Percentiles rank a stretch among this genome's conserved stretches.
These are phyloP conservation scores for Lobophora halterata DNA, from an alignment of 2,888 invertebrate species.

Conservation along the genomic window DNA sequence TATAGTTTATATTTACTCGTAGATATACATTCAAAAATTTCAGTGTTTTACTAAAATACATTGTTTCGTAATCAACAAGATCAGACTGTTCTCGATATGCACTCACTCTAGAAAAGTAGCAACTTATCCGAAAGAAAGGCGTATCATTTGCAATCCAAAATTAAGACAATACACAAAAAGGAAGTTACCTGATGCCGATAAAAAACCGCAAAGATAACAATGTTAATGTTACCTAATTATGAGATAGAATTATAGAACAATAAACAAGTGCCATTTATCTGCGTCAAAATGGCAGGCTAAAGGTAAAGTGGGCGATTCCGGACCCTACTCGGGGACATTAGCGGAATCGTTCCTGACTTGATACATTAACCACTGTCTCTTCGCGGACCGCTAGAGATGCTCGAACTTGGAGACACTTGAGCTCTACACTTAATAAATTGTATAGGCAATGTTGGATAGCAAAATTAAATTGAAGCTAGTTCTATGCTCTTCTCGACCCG, in stretches of 20 bases:
- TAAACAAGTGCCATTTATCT: slow-evolving; percentile 57
- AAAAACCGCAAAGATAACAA: slow-evolving; percentile 21
- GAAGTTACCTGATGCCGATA: slow-evolving; percentile 7
- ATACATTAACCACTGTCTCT: slow-evolving; percentile 52
- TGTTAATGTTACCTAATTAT: slow-evolving; percentile 34
- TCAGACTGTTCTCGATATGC: too few relatives aligned
- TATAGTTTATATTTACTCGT: too few relatives aligned
- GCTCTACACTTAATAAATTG: background rate
- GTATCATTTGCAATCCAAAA: too few relatives aligned
- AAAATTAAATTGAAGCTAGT: too few relatives aligned
- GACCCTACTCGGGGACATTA: slow-evolving; percentile 58
- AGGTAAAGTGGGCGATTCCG: slow-evolving; percentile 52
- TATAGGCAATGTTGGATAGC: too few relatives aligned
- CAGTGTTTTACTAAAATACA: too few relatives aligned
- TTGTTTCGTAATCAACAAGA: too few relatives aligned
- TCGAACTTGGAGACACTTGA: slow-evolving; percentile 2
- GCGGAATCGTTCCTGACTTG: slow-evolving; percentile 58
- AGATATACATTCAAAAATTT: too few relatives aligned
- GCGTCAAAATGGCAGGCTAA: slow-evolving; percentile 49
- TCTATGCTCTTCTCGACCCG: too few relatives aligned
- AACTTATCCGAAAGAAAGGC: too few relatives aligned
- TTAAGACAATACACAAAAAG: too few relatives aligned
- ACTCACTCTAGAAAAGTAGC: too few relatives aligned
- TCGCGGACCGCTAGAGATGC: slow-evolving; percentile 32
- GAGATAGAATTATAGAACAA: slow-evolving; percentile 46